Percentiles rank a stretch among this genome's conserved stretches.
Evolutionary conservation across 2,888 invertebrate species (phyloP).

Genomic region (Microctonus hyperodae): DNA sequence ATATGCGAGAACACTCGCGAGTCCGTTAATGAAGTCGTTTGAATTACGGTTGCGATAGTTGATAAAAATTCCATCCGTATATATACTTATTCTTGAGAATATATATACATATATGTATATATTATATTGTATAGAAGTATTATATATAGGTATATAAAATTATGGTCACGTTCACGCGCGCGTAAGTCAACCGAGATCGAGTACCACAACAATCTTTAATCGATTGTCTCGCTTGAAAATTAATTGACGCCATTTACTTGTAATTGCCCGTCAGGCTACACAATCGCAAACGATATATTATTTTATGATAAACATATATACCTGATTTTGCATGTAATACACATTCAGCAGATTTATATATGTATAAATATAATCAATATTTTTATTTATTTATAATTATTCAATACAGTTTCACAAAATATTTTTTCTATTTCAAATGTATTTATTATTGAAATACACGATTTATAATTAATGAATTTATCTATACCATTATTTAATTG

Average conservation of each 20-base stretch:
- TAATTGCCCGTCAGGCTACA: constrained; percentile 30
- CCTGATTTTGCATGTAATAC: neutral
- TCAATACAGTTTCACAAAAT: too few species aligned
- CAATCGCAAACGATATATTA: constrained; percentile 22
- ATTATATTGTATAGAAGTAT: too few species aligned
- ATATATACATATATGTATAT: neutral
- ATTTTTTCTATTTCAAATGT: too few species aligned
- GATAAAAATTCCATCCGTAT: constrained; percentile 2
- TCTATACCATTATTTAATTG: too few species aligned
- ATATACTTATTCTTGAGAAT: neutral
- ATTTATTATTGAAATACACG: too few species aligned
- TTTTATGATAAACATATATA: constrained; percentile 26
- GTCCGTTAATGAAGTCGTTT: constrained; percentile 33
- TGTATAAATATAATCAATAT: neutral
- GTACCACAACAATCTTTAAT: constrained; percentile 25
- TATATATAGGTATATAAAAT: neutral
- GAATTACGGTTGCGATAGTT: constrained; percentile 19
- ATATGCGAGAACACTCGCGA: constrained; percentile 9
- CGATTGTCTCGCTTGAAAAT: constrained; percentile 30
- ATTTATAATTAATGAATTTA: too few species aligned
- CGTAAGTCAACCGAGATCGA: constrained; percentile 11
- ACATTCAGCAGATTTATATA: neutral
- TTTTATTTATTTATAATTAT: too few species aligned
- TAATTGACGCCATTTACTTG: constrained; percentile 30
- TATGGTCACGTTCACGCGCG: constrained; percentile 1